Conservation (phyloP, 2,113 vertebrate genomes). For the Eurypyga helias region DNA sequence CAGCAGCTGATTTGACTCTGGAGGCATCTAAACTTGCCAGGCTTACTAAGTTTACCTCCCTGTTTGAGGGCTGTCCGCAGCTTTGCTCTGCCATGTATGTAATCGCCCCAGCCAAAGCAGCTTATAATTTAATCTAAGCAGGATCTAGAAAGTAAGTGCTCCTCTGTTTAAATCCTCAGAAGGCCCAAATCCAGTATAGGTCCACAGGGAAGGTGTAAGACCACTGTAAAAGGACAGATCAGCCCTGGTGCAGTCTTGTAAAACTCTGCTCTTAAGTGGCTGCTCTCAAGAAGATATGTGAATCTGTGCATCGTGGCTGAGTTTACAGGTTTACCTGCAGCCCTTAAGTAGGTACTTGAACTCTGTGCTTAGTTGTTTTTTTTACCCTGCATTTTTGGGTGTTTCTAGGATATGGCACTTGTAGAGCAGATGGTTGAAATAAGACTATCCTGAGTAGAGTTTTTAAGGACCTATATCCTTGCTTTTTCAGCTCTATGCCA, state of each 20-base stretch:
- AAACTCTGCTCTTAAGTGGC: not conserved
- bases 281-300: not conserved
- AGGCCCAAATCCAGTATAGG: not conserved
- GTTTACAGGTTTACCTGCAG: not conserved
- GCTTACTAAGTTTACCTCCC: not conserved
- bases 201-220: not conserved
- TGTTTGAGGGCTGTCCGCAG: not conserved
- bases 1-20: not conserved
- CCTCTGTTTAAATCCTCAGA: slow-evolving; percentile 11
- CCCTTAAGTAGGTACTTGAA: not conserved
- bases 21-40: not conserved
- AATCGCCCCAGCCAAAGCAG: not conserved
- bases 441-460: not conserved
- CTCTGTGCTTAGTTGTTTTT: not conserved
- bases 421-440: not conserved
- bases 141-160: slow-evolving; percentile 24
- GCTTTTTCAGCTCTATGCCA: not conserved
- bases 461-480: not conserved
- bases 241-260: not conserved
- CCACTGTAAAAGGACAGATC: not conserved
- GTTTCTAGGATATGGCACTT: not conserved
- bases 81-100: not conserved
- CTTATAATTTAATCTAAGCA: slow-evolving; percentile 26
- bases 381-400: not conserved
- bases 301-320: not conserved